Conservation (phyloP, 2,113 vertebrate species). For the Himantopus leucocephalus region DNA sequence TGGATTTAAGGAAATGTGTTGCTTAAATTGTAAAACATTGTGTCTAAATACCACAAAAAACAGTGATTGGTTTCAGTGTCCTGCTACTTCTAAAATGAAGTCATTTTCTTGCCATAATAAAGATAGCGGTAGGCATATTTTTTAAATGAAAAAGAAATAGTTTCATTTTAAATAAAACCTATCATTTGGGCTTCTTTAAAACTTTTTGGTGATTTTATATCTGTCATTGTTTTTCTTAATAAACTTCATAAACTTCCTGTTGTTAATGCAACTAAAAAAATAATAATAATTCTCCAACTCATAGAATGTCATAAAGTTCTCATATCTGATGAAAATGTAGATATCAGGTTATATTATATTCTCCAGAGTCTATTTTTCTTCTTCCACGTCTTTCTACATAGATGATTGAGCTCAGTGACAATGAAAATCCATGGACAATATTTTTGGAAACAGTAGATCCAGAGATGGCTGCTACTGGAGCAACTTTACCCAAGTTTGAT, state of each 20-base stretch:
- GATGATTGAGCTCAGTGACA: constrained; percentile 99
- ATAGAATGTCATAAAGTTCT: neutral
- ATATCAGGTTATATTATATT: neutral
- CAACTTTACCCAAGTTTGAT: constrained; percentile 97
- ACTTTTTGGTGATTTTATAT: neutral
- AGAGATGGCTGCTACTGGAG: constrained; percentile 95
- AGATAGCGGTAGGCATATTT: neutral
- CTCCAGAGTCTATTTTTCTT: neutral
- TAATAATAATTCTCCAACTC: neutral
- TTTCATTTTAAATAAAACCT: neutral
- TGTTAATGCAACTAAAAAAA: neutral
- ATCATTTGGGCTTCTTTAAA: neutral
- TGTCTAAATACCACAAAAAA: neutral
- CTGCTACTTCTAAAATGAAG: neutral
- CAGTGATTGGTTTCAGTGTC: neutral
- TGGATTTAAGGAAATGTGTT: neutral
- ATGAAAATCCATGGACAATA: constrained; percentile 99
- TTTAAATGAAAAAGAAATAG: neutral
- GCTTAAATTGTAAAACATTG: neutral
- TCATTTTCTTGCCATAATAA: neutral
- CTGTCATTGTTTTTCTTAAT: neutral
- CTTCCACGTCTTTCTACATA: constrained; percentile 53
- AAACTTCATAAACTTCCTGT: neutral
- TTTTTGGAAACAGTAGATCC: constrained; percentile 99
- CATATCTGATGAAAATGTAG: neutral